A percentile compares a stretch with the other conserved stretches of the same genome.
These are phyloP conservation scores for Argyra leucocephala DNA, from an alignment of 2,888 invertebrate genomes.

Conservation along the genomic window DNA sequence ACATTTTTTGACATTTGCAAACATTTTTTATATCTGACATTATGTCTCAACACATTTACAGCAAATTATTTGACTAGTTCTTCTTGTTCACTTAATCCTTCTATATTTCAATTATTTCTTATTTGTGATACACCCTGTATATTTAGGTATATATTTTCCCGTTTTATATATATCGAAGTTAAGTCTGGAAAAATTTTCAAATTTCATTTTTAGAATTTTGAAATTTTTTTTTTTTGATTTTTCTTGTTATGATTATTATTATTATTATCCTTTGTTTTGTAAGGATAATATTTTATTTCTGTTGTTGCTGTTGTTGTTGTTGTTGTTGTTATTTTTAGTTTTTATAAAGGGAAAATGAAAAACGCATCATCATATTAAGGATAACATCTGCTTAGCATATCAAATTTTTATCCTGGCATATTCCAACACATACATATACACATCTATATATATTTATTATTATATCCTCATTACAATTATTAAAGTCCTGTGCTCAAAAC, in stretches of 20 bases:
- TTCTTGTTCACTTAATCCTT: too few relatives aligned
- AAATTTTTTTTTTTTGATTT: neutral
- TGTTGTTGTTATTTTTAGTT: neutral
- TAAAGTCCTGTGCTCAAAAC: neutral
- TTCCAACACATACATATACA: neutral
- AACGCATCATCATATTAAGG: slow-evolving; percentile 1
- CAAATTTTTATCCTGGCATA: neutral
- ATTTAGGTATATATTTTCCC: too few relatives aligned
- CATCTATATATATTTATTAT: too few relatives aligned
- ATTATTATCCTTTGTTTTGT: neutral
- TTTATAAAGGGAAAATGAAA: neutral
- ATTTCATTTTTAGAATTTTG: neutral
- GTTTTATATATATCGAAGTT: too few relatives aligned
- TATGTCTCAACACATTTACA: too few relatives aligned
- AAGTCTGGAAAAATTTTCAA: too few relatives aligned
- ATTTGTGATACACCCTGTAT: too few relatives aligned
- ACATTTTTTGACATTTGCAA: too few relatives aligned
- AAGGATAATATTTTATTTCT: neutral
- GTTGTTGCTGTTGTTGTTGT: neutral
- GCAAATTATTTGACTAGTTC: too few relatives aligned
- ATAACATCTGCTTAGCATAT: slow-evolving; percentile 6
- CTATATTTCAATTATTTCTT: too few relatives aligned
- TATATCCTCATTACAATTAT: neutral
- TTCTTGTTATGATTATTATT: neutral
- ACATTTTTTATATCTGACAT: too few relatives aligned